phyloP scores from a whole-genome alignment of 2,888 invertebrate genomes.

The Tholera decimalis region DNA sequence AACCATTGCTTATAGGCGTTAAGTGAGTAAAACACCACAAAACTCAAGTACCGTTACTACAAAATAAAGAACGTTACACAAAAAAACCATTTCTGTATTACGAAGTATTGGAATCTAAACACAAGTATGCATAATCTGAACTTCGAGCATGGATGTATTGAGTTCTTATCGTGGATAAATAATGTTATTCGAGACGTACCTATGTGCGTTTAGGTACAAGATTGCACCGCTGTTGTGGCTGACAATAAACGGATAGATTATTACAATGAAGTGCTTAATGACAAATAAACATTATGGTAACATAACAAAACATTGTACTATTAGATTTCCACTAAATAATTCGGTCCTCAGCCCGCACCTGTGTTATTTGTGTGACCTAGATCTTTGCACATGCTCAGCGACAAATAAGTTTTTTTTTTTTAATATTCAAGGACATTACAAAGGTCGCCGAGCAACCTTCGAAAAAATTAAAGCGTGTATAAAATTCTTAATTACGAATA shows the following conservation, averaged over 20 bases:
- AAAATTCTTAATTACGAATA: slow-evolving; percentile 44
- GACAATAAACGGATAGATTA: slow-evolving; percentile 59
- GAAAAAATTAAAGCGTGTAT: slow-evolving; percentile 44
- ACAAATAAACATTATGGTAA: slow-evolving; percentile 40
- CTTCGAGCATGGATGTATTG: slow-evolving; percentile 47
- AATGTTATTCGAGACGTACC: slow-evolving; percentile 67
- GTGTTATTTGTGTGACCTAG: slow-evolving; percentile 54
- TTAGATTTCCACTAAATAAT: slow-evolving; percentile 39
- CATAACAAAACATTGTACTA: slow-evolving; percentile 12
- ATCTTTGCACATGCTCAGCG: slow-evolving; percentile 53
- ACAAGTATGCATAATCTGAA: slow-evolving; percentile 44
- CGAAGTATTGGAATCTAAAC: slow-evolving; percentile 45
- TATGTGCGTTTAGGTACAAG: slow-evolving; percentile 40
- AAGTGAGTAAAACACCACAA: slow-evolving; percentile 16
- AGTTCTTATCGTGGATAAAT: slow-evolving; percentile 70
- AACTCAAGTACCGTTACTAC: slow-evolving; percentile 20
- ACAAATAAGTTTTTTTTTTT: slow-evolving; percentile 60
- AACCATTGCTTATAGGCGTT: neutral
- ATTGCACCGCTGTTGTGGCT: slow-evolving; percentile 41
- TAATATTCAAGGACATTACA: slow-evolving; percentile 59
- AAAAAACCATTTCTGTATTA: slow-evolving; percentile 28
- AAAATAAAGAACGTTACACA: slow-evolving; percentile 28
- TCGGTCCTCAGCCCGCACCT: slow-evolving; percentile 42
- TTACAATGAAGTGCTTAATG: slow-evolving; percentile 55
- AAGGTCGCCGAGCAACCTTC: slow-evolving; percentile 56